phyloP scores from a whole-genome alignment of 2,888 invertebrate species.

The Zaprionus obscuricornis region DNA sequence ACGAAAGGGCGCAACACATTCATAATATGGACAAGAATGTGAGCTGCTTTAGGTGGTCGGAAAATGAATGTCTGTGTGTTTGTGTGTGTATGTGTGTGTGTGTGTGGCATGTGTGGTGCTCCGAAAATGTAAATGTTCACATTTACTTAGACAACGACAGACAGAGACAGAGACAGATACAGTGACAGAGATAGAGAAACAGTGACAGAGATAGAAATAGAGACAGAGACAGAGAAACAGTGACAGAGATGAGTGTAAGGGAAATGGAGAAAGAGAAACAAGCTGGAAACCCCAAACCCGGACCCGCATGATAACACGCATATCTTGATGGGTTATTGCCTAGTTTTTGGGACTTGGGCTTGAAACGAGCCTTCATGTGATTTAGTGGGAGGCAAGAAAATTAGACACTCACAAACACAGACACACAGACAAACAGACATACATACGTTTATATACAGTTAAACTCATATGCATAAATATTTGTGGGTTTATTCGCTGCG shows the following conservation, averaged over 20 bases:
- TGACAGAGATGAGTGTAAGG: background rate
- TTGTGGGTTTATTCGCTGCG: slow-evolving; percentile 46
- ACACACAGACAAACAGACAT: slow-evolving; percentile 4
- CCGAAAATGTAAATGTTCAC: slow-evolving; percentile 45
- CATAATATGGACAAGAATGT: slow-evolving; percentile 29
- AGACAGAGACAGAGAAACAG: background rate
- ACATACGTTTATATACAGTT: background rate
- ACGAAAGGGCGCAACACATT: slow-evolving; percentile 49
- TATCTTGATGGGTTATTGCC: slow-evolving; percentile 71
- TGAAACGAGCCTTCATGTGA: slow-evolving; percentile 32
- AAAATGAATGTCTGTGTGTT: slow-evolving; percentile 4
- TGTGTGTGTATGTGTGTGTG: slow-evolving; percentile 7
- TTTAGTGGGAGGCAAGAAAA: slow-evolving; percentile 35
- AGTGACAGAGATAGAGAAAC: background rate
- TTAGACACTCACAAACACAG: slow-evolving; percentile 41
- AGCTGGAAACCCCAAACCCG: background rate
- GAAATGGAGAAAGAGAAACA: slow-evolving; percentile 5
- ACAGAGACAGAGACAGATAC: slow-evolving; percentile 4
- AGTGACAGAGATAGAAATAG: background rate
- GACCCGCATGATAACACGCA: slow-evolving; percentile 63
- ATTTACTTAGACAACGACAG: slow-evolving; percentile 37
- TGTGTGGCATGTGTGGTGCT: background rate
- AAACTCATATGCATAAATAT: slow-evolving; percentile 71
- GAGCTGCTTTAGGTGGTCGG: no score
- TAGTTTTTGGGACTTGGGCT: slow-evolving; percentile 57